Evolutionary conservation across 2,797 vertebrate genomes (phyloP).

Genomic region (Acestrorhynchus altus): DNA sequence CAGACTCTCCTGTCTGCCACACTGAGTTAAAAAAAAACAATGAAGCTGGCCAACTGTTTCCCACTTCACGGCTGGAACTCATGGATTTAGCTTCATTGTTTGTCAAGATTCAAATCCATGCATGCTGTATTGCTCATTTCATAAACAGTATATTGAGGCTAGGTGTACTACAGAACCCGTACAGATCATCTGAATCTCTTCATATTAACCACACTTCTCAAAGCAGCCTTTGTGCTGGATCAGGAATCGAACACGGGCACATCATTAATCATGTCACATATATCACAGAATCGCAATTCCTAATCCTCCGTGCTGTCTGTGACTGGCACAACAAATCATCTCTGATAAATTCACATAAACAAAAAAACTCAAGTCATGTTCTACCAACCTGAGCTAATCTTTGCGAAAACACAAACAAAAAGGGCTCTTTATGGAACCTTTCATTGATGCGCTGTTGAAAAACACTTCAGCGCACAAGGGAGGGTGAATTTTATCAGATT

Average conservation of each 20-base stretch:
- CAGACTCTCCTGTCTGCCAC: constrained; percentile 55
- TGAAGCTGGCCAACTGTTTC: constrained; percentile 2
- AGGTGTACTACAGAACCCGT: constrained; percentile 34
- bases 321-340: constrained; percentile 76
- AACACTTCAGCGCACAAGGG: constrained; percentile 30
- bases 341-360: constrained; percentile 73
- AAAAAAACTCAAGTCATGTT: constrained; percentile 72
- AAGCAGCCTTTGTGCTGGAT: constrained; percentile 33
- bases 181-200: constrained; percentile 17
- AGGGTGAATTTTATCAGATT: constrained; percentile 86
- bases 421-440: constrained; percentile 63
- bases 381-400: constrained; percentile 78
- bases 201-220: constrained; percentile 40
- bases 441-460: constrained; percentile 64
- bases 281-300: constrained; percentile 65
- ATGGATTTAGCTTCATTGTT: background rate
- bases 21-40: constrained; percentile 37
- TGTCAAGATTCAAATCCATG: constrained; percentile 31
- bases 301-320: constrained; percentile 77
- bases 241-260: constrained; percentile 44
- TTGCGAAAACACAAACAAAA: constrained; percentile 67
- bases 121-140: background rate
- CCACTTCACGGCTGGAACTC: constrained; percentile 27
- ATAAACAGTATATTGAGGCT: constrained; percentile 19
- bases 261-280: constrained; percentile 55